Base-by-base conservation (phyloP, 2,113 vertebrate genomes). In the Crocuta crocuta region DNA sequence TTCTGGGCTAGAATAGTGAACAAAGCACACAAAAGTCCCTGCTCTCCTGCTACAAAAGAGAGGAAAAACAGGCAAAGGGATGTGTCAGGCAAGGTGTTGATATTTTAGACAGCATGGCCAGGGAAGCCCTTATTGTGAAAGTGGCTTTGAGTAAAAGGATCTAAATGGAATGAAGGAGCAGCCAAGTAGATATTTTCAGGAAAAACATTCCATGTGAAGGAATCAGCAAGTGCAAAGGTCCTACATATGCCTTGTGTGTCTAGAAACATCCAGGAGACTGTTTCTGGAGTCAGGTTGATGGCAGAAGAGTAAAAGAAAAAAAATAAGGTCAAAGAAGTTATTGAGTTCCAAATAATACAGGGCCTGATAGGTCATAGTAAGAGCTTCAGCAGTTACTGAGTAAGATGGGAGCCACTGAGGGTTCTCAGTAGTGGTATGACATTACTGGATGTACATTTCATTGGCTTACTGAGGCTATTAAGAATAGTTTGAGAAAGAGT, bases 241-340 rank as follows among this genome's bases (percentile, higher is more conserved):
- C 35, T 81, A 65, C 61, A 61, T 55, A 66, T 53, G 1, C 35
- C 19, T 71, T 0, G 1, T 63, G 19, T 45, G 58, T 89, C 31
- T 73, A 74, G 63, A 92, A 95, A 70, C 17, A 78, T 21, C 19
- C 17, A 50, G 19, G 39, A 83, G 70, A 71, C 5, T 88, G 23
- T 65, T 8, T 28, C 31, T 66, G 17, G 16, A 88, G 23, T 81
- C 76, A 88, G 84, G 53, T 58, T 23, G 94, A 43, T 28, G 16
- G 70, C 8, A 68, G 63, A 71, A 87, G 24, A 68, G 26, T n/a
- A 73, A 74, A 35, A 86, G 92, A 83, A 78, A 86, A 96, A 90
- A 82, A 71, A 43, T 45, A 86, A 89, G 7, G 33, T 79, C 4
- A 4, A 45, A 81, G 95, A 93, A 81, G 5, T 88, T 63, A 73